These are phyloP conservation scores for Bucorvus abyssinicus DNA, from an alignment of 2,797 vertebrate genomes.

Conservation along the genomic window DNA sequence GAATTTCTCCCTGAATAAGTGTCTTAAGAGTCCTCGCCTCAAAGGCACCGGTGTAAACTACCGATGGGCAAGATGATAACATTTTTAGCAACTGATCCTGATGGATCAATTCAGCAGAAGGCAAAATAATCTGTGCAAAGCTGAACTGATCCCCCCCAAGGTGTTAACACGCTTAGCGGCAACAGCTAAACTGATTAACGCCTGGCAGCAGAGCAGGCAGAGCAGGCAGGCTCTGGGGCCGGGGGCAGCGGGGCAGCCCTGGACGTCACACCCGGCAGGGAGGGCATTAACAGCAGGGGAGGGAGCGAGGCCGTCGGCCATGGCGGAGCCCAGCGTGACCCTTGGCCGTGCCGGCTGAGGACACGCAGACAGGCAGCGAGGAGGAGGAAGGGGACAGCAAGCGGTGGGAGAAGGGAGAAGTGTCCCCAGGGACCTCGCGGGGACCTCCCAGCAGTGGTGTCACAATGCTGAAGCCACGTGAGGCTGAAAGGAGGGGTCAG, in stretches of 20 bases:
- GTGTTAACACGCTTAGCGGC: conserved; percentile 48
- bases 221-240: neutral
- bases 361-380: neutral
- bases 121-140: conserved; percentile 66
- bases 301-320: neutral
- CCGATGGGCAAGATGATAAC: conserved; percentile 38
- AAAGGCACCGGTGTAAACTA: conserved; percentile 57
- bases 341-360: neutral
- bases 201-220: neutral
- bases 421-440: accelerated
- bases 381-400: neutral
- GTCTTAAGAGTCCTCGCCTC: conserved; percentile 59
- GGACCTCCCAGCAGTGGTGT: neutral
- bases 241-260: neutral
- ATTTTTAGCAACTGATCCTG: conserved; percentile 65
- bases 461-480: accelerated
- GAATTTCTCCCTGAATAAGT: conserved; percentile 67
- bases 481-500: neutral
- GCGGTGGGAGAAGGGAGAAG: neutral
- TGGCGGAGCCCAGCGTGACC: neutral
- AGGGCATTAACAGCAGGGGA: neutral
- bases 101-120: conserved; percentile 57
- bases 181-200: conserved; percentile 48
- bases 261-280: neutral
- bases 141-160: conserved; percentile 56